phyloP scores from a whole-genome alignment of 2,113 vertebrate genomes.

The Oxyruncus cristatus region DNA sequence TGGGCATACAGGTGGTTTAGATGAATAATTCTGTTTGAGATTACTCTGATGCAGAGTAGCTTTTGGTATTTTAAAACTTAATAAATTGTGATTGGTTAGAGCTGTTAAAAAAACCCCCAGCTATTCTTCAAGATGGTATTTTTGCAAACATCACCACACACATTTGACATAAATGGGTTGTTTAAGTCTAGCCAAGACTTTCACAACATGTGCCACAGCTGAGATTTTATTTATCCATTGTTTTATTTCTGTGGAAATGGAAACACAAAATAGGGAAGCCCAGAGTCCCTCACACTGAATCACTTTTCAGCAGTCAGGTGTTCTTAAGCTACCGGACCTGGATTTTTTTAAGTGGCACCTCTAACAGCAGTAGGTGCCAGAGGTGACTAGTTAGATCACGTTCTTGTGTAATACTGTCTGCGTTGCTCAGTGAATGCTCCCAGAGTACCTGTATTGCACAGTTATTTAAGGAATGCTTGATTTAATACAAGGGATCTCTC shows the following conservation, averaged over 20 bases:
- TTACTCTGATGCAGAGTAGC: background rate
- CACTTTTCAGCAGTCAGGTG: background rate
- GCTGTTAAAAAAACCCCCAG: background rate
- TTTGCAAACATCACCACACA: background rate
- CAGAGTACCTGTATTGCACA: background rate
- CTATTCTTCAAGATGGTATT: rapidly evolving
- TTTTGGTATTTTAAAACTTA: background rate
- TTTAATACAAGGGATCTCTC: background rate
- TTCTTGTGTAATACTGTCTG: background rate
- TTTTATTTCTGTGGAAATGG: background rate
- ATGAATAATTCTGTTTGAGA: background rate
- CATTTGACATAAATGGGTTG: background rate
- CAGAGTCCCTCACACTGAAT: background rate
- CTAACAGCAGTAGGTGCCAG: background rate
- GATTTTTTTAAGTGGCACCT: background rate
- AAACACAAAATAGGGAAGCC: background rate
- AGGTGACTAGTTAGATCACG: background rate
- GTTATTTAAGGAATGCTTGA: background rate
- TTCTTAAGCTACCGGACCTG: background rate
- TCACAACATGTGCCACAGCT: background rate
- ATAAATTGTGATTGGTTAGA: background rate
- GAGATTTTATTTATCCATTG: background rate
- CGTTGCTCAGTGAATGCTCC: background rate
- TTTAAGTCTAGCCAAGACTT: background rate
- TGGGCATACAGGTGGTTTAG: background rate